Evolutionary conservation across 2,888 invertebrate genomes (phyloP), one percentile per base, ranked within the genome.

Genomic region (Pterobdella sp.): DNA sequence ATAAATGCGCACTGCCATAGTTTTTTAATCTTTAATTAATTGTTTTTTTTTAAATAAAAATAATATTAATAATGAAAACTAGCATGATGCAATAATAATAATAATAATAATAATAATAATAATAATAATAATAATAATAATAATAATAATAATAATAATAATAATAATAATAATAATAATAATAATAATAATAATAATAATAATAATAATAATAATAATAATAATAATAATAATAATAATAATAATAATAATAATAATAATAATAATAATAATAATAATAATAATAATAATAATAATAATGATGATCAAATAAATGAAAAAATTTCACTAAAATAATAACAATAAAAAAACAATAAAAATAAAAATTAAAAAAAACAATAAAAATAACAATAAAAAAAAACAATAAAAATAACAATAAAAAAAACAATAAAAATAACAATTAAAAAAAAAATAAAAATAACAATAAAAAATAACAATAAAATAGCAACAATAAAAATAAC

Each of bases 161-260:
- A 68, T 70, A 35, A 26, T 70, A 1, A 26, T 70, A n/a, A 42
- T 70, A 60, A 42, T 56, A 2, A 34, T 56, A 60, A 42, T 70
- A 29, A 26, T 70, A 60, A 2, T 70, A 7, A 18, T 70, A 60
- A 42, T 70, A 4, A 42, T 70, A 60, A 26, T 56, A 2, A 4
- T 56, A 34, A 42, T 70, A 35, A 42, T 70, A 60, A 42, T 70
- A 35, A 26, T 49, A 60, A 26, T 70, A 35, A 26, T 70, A 60
- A 42, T 70, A 4, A 42, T 70, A 14, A 42, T 10, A 2, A 1
- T 56, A 32, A 26, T 70, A 35, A 42, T 70, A 60, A 42, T 70
- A 35, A 42, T 70, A 60, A 2, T 70, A 35, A 26, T 56, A 60
- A 42, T 70, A 4, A 42, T 70, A 60, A 42, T 70, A 31, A n/a